phyloP scores from a whole-genome alignment of 1,140 invertebrate species.

The Sitophilus oryzae region DNA sequence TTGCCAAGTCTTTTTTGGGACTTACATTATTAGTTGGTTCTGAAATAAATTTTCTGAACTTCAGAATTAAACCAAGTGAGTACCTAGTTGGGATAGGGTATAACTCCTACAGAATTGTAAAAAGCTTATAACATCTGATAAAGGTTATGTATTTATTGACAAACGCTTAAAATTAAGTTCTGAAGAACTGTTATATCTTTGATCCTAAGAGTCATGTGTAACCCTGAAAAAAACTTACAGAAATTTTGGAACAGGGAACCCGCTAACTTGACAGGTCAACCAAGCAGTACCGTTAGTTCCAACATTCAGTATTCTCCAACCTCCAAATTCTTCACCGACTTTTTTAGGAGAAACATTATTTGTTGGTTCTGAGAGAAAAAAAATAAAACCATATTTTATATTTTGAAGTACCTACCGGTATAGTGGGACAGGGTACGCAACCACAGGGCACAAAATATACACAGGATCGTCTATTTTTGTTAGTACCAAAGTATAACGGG shows the following conservation, averaged over 20 bases:
- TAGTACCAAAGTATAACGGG: conserved; percentile 34
- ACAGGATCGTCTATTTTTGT: conserved; percentile 41
- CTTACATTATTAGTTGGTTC: conserved; percentile 49
- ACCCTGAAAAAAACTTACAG: conserved; percentile 48
- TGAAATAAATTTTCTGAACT: conserved; percentile 34
- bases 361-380: conserved; percentile 45
- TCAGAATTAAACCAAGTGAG: too few species aligned
- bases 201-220: background rate
- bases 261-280: conserved; percentile 61
- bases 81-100: too few species aligned
- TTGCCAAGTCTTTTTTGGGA: conserved; percentile 57
- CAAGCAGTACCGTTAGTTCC: conserved; percentile 51
- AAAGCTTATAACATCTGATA: too few species aligned
- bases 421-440: conserved; percentile 58
- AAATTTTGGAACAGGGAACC: conserved; percentile 61
- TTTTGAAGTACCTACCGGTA: conserved; percentile 51
- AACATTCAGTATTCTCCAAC: conserved; percentile 61
- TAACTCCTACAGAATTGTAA: too few species aligned
- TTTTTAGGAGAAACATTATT: conserved; percentile 49
- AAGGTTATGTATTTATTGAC: too few species aligned
- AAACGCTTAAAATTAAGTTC: too few species aligned
- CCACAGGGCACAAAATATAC: conserved; percentile 57
- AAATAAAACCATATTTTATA: background rate
- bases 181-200: too few species aligned
- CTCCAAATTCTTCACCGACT: conserved; percentile 58